Evolutionary conservation across 2,888 invertebrate species (phyloP).

Genomic region (Caenorhabditis zanzibari): DNA sequence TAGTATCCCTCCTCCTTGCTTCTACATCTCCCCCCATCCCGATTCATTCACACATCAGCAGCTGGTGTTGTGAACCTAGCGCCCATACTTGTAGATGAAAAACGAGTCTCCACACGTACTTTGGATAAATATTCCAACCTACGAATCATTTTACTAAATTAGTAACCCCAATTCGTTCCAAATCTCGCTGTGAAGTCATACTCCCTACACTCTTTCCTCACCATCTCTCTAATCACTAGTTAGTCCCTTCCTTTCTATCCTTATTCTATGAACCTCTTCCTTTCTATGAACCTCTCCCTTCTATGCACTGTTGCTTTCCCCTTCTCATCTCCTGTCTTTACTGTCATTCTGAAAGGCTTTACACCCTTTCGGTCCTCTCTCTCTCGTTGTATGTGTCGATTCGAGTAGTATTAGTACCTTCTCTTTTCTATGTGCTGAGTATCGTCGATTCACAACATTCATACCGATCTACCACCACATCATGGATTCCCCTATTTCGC

Average conservation of each 20-base stretch:
- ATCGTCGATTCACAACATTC: conserved; percentile 49
- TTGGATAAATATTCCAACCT: conserved; percentile 30
- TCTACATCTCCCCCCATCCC: not conserved
- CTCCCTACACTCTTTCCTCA: conserved; percentile 16
- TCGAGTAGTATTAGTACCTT: conserved; percentile 63
- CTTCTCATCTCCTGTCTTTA: conserved; percentile 19
- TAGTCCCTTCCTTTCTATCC: conserved; percentile 23
- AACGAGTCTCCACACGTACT: conserved; percentile 60
- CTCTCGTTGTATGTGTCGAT: conserved; percentile 67
- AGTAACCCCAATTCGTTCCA: conserved; percentile 36
- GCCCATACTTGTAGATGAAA: conserved; percentile 66
- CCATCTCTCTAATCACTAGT: conserved; percentile 17
- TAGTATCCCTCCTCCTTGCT: conserved; percentile 11
- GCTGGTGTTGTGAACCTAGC: conserved; percentile 47
- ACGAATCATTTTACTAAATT: conserved; percentile 29
- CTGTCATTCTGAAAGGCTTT: conserved; percentile 47
- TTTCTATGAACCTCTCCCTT: conserved; percentile 43
- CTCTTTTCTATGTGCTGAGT: conserved; percentile 60
- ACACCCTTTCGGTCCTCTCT: conserved; percentile 12
- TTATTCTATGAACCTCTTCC: conserved; percentile 55
- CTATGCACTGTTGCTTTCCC: conserved; percentile 52
- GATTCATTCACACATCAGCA: conserved; percentile 22
- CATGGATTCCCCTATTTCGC: conserved; percentile 59
- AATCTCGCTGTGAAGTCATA: conserved; percentile 65
- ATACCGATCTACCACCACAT: conserved; percentile 50